Evolutionary conservation across 2,888 invertebrate species (phyloP), one percentile per base, ranked within the genome.

Genomic region (Imbricaverruca yamaguchii): DNA sequence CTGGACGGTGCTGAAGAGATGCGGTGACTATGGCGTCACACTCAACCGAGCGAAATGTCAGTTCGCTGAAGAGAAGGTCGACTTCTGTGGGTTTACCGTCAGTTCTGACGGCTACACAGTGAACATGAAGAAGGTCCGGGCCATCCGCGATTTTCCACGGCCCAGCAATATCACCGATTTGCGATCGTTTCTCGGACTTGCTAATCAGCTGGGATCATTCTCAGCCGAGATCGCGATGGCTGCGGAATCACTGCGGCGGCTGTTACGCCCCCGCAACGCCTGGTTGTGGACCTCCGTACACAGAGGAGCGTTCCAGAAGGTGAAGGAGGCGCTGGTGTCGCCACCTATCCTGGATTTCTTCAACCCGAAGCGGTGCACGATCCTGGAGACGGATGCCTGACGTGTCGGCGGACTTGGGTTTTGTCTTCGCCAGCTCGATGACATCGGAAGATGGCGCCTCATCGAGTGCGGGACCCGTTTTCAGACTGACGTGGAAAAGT

Each of bases 171-270:
- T 82, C 13, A 81, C 82, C 11, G 74, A 82, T 39, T 61, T 82
- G 12, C n/a, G 82, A 11, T 82, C 81, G 18, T 82, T 82, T 53
- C 74, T 82, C 78, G 82, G 81, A 7, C 74, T 82, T 8, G 81
- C 79, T 9, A 77, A 59, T 39, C 82, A 82, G 63, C 61, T 81
- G 6, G 81, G 81, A 21, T 79, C 57, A 9, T 82, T 82, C 55
- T 82, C 79, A 2, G 53, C 78, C 3, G 65, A 81, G 21, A 63
- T 82, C 59, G 79, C 79, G 11, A 25, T 78, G 13, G 79, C 65
- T n/a, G 81, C 81, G 8, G 23, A 53, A 8, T 74, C 81, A 21
- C 65, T 80, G 8, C 81, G 81, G 3, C 74, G 53, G 9, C 81
- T 80, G n/a, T 18, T 80, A 9, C 39, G 74, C 8, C 55, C 81